These are phyloP conservation scores for Takifugu bimaculatus DNA, from an alignment of 2,113 vertebrate species.

Conservation along the genomic window DNA sequence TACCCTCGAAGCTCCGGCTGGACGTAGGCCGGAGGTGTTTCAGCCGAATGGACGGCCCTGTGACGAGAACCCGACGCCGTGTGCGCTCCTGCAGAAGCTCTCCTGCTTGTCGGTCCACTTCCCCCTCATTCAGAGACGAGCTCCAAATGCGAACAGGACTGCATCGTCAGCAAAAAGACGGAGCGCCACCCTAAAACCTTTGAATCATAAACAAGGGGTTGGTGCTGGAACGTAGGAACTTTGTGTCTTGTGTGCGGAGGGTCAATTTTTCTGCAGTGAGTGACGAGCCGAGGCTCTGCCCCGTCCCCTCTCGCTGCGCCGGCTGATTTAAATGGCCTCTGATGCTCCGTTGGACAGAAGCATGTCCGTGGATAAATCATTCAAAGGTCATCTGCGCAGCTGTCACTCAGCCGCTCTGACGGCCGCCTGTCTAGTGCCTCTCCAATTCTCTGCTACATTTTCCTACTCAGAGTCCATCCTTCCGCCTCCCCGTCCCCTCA, in stretches of 20 bases:
- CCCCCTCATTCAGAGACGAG: neutral
- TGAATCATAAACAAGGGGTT: neutral
- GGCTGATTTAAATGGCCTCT: constrained; percentile 60
- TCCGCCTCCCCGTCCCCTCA: neutral
- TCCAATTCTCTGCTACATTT: constrained; percentile 20
- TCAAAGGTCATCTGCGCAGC: constrained; percentile 59
- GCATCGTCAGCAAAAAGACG: too few relatives aligned
- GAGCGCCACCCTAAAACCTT: too few relatives aligned
- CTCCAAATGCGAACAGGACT: neutral
- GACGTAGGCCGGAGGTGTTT: neutral
- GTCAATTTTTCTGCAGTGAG: constrained; percentile 55
- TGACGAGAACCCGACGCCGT: too few relatives aligned
- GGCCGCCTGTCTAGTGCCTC: constrained; percentile 34
- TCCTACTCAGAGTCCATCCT: constrained; percentile 13
- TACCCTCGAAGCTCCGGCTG: constrained; percentile 19
- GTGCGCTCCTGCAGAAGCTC: too few relatives aligned
- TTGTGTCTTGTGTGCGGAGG: constrained; percentile 25
- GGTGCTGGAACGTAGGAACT: neutral
- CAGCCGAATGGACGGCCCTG: neutral
- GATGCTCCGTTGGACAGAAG: constrained; percentile 62
- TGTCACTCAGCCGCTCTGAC: constrained; percentile 51
- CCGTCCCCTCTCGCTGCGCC: constrained; percentile 21
- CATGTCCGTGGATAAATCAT: constrained; percentile 66
- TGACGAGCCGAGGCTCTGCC: constrained; percentile 37
- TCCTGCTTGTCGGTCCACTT: constrained; percentile 26